phyloP scores from a whole-genome alignment of 2,797 vertebrate genomes.

The Eulemur albifrons region DNA sequence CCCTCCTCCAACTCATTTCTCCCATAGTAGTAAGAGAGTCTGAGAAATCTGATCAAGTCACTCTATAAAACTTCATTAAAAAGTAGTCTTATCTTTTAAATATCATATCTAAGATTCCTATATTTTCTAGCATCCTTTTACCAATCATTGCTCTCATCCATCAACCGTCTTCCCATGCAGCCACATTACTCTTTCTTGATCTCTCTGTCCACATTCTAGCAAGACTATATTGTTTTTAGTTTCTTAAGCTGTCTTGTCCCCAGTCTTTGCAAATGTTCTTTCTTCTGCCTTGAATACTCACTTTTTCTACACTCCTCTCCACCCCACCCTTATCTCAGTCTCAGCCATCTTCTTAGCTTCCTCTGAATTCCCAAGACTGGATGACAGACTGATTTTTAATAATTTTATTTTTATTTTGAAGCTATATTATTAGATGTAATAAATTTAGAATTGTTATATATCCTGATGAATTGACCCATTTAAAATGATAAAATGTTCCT shows the following conservation, averaged over 20 bases:
- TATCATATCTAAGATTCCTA: background rate
- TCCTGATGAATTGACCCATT: background rate
- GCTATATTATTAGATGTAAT: background rate
- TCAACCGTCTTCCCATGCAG: background rate
- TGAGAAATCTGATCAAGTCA: constrained; percentile 7
- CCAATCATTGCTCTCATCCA: background rate
- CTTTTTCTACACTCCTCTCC: background rate
- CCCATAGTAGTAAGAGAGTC: background rate
- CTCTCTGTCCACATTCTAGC: background rate
- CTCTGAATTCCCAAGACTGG: background rate
- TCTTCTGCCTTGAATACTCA: background rate
- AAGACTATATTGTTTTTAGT: background rate
- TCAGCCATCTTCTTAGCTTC: background rate
- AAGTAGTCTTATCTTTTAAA: background rate
- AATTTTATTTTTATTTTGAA: constrained; percentile 23
- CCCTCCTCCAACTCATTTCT: background rate
- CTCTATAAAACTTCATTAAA: background rate
- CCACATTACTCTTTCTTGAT: background rate
- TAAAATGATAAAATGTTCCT: background rate
- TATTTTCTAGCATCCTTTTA: background rate
- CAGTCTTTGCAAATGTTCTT: constrained; percentile 10
- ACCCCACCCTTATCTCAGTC: background rate
- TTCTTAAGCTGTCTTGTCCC: background rate
- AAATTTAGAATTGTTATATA: background rate
- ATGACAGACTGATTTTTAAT: background rate